phyloP scores from a whole-genome alignment of 2,113 vertebrate genomes.

The Steatornis caripensis region DNA sequence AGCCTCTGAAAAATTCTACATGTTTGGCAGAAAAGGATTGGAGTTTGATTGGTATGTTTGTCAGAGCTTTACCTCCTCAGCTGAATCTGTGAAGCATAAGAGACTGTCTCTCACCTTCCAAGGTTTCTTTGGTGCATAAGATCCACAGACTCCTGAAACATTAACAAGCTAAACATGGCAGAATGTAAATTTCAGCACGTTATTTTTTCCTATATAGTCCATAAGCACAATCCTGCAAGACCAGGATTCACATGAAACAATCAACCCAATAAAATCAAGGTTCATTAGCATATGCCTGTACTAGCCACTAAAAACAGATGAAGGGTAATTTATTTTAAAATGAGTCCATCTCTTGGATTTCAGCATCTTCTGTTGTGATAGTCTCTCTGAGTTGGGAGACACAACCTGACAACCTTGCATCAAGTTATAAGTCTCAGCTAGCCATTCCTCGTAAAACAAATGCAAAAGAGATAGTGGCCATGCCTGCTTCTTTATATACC shows the following conservation, averaged over 20 bases:
- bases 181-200: neutral
- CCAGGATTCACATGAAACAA: neutral
- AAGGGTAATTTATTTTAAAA: neutral
- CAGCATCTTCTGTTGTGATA: neutral
- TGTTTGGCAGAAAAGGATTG: neutral
- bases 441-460: neutral
- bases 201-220: neutral
- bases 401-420: neutral
- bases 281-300: neutral
- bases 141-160: neutral
- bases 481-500: neutral
- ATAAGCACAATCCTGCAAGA: neutral
- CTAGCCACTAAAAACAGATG: neutral
- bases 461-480: neutral
- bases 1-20: neutral
- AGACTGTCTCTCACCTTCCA: neutral
- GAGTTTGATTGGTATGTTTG: neutral
- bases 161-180: neutral
- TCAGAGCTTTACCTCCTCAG: neutral
- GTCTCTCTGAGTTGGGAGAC: rapidly evolving
- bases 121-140: neutral
- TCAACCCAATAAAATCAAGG: neutral
- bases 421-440: neutral
- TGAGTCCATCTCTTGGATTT: neutral
- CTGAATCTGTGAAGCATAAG: neutral